Percentiles rank a stretch among this genome's conserved stretches.
Conservation (phyloP, 2,888 invertebrate genomes). For the Drosophila niveifrons region DNA sequence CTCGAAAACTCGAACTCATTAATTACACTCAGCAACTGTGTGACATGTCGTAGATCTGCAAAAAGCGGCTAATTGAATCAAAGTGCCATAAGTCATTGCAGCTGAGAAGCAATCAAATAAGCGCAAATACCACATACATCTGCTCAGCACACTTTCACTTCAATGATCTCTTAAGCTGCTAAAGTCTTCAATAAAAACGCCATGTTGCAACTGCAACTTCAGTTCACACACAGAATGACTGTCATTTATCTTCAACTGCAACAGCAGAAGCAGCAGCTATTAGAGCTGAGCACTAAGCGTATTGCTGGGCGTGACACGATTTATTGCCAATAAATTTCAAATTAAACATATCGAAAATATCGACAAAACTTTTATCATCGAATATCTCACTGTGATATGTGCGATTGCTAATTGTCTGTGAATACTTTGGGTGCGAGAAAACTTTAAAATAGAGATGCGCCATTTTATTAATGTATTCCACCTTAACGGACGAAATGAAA, state of each 20-base stretch:
- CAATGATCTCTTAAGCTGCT: conserved; percentile 17
- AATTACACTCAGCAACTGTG: conserved; percentile 49
- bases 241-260: conserved; percentile 14
- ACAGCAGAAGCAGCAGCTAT: not conserved
- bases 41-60: conserved; percentile 39
- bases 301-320: conserved; percentile 8
- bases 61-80: conserved; percentile 60
- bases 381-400: conserved; percentile 5
- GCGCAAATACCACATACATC: conserved; percentile 11
- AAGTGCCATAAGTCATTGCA: conserved; percentile 34
- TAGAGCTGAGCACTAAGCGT: conserved; percentile 9
- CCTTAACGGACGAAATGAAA: conserved; percentile 9
- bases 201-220: conserved; percentile 3
- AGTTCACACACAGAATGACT: conserved; percentile 11
- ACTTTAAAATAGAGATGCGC: conserved; percentile 28
- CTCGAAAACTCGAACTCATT: conserved; percentile 56
- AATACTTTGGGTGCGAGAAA: too few species aligned
- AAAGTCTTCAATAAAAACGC: conserved; percentile 11
- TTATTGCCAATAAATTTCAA: conserved; percentile 10
- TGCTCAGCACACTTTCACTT: not conserved
- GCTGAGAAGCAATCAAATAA: conserved; percentile 5
- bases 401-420: conserved; percentile 2
- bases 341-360: not conserved
- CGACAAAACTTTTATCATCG: not conserved
- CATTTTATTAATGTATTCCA: conserved; percentile 55